These are phyloP conservation scores for Leptonema lineaticorne DNA, from an alignment of 1,140 invertebrate genomes.

Conservation along the genomic window DNA sequence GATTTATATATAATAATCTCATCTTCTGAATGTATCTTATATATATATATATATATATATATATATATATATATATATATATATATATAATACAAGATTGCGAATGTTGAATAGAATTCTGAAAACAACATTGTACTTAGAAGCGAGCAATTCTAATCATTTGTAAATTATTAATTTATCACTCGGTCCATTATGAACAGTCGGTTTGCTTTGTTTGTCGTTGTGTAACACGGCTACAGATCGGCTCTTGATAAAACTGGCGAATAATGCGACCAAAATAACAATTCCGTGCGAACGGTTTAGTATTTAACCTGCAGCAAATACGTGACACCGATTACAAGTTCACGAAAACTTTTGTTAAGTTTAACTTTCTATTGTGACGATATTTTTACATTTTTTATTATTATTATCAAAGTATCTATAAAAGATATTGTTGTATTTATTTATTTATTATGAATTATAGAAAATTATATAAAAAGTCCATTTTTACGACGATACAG, in stretches of 20 bases:
- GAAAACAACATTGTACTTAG: no score
- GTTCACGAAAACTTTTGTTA: not conserved
- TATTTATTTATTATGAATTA: no score
- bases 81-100: not conserved
- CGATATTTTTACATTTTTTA: no score
- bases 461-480: no score
- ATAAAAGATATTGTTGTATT: no score
- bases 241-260: constrained; percentile 25
- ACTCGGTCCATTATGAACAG: constrained; percentile 4
- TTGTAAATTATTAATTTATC: not conserved
- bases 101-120: no score
- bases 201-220: not conserved
- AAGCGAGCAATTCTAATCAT: no score
- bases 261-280: constrained; percentile 9
- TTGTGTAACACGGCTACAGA: constrained; percentile 14
- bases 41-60: not conserved
- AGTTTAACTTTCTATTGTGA: no score
- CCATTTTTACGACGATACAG: no score
- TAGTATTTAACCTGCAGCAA: constrained; percentile 23
- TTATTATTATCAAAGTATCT: no score
- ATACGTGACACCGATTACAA: constrained; percentile 1
- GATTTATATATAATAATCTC: no score
- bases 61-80: not conserved
- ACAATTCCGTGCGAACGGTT: constrained; percentile 23
- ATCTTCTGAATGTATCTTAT: not conserved